These are phyloP conservation scores for Pseudochirops cupreus DNA, from an alignment of 2,797 vertebrate species.

Conservation along the genomic window DNA sequence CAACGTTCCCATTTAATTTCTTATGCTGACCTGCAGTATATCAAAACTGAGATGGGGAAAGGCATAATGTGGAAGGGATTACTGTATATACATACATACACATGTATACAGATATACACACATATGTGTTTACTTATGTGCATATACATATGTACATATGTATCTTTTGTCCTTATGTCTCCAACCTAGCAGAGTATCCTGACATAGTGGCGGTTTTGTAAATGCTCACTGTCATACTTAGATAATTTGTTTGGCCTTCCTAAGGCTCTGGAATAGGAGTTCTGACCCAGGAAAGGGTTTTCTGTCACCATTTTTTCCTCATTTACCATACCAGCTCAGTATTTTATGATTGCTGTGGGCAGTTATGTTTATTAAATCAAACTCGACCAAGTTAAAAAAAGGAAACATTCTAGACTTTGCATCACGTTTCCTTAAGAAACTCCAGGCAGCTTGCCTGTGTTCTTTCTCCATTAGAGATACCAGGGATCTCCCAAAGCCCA, in stretches of 20 bases:
- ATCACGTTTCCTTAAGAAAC: constrained; percentile 8
- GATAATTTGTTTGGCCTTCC: not conserved
- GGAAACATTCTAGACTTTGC: not conserved
- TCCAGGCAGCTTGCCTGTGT: not conserved
- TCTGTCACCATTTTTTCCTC: not conserved
- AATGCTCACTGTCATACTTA: not conserved
- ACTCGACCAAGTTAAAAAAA: not conserved
- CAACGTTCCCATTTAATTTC: not conserved
- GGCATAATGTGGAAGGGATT: not conserved
- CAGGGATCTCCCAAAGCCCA: not conserved
- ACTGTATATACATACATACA: not conserved
- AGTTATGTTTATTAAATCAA: not conserved
- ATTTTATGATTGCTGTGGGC: constrained; percentile 1
- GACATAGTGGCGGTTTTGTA: not conserved
- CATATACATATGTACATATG: not conserved
- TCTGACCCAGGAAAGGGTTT: not conserved
- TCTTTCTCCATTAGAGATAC: not conserved
- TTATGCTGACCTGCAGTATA: not conserved
- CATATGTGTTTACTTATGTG: not conserved
- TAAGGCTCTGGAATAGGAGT: not conserved
- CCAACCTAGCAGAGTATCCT: not conserved
- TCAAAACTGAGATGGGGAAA: not conserved
- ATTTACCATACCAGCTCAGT: not conserved
- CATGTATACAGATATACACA: not conserved
- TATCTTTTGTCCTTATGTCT: not conserved